Evolutionary conservation across 2,888 invertebrate genomes (phyloP).

Genomic region (Gonocerus acuteangulatus): DNA sequence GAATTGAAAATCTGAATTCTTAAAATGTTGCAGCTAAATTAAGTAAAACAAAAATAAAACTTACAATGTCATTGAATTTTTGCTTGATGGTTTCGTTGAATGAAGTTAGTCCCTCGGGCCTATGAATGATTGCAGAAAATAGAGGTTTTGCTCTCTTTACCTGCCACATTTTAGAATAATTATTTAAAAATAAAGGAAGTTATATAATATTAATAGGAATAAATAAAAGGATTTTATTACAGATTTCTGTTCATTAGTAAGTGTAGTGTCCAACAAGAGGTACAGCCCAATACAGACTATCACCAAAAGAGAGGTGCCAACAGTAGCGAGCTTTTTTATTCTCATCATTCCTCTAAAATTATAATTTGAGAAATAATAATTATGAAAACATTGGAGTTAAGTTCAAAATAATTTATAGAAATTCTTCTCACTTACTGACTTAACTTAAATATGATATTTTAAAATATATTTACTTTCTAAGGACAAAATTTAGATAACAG

Average conservation of each 20-base stretch:
- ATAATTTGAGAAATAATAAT: too few relatives aligned
- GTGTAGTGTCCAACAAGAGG: conserved; percentile 35
- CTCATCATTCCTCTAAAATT: too few relatives aligned
- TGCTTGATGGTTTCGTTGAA: neutral
- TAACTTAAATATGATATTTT: too few relatives aligned
- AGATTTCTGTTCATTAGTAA: conserved; percentile 31
- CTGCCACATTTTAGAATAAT: neutral
- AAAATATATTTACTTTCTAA: too few relatives aligned
- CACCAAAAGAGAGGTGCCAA: conserved; percentile 33
- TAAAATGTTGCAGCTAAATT: too few relatives aligned
- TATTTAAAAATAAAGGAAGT: neutral
- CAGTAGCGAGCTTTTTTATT: conserved; percentile 33
- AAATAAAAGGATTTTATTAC: conserved; percentile 4
- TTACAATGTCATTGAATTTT: neutral
- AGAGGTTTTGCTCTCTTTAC: conserved; percentile 2
- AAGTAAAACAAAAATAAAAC: too few relatives aligned
- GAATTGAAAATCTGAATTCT: too few relatives aligned
- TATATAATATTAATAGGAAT: neutral
- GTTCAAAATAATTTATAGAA: too few relatives aligned
- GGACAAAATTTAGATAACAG: too few relatives aligned
- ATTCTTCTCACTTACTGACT: too few relatives aligned
- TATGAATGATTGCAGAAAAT: neutral
- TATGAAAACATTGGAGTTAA: too few relatives aligned
- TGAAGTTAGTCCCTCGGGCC: neutral
- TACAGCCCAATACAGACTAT: conserved; percentile 35